These are phyloP conservation scores for Heteromyza rotundicornis DNA, from an alignment of 2,888 invertebrate species.

Conservation along the genomic window DNA sequence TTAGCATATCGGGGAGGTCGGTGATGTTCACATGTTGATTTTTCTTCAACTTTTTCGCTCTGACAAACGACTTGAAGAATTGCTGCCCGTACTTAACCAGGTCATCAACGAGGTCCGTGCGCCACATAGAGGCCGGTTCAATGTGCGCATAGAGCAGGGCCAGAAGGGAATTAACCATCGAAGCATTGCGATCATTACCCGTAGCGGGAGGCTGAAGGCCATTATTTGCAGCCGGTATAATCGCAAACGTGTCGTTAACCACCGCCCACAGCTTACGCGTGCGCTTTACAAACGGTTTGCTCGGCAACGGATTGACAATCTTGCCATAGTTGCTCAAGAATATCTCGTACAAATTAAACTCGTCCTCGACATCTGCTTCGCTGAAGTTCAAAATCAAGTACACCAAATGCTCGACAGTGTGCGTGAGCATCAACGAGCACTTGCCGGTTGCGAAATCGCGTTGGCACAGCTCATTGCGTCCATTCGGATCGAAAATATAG, in stretches of 20 bases:
- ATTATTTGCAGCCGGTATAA: conserved; percentile 52
- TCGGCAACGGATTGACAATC: conserved; percentile 34
- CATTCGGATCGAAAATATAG: conserved; percentile 71
- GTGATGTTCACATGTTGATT: conserved; percentile 47
- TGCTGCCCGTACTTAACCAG: conserved; percentile 50
- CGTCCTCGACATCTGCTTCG: conserved; percentile 35
- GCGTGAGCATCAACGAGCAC: conserved; percentile 63
- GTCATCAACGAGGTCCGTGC: conserved; percentile 67
- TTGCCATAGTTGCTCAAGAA: conserved; percentile 49
- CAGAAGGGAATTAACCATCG: conserved; percentile 67
- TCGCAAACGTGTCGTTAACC: conserved; percentile 52
- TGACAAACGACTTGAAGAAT: conserved; percentile 46
- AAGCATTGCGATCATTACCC: conserved; percentile 64
- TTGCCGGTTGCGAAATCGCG: conserved; percentile 61
- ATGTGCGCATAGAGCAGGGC: conserved; percentile 72
- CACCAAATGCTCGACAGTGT: conserved; percentile 52
- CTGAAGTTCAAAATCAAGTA: conserved; percentile 54
- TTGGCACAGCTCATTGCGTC: conserved; percentile 45
- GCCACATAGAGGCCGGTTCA: conserved; percentile 71
- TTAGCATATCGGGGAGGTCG: conserved; percentile 60
- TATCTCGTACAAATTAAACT: conserved; percentile 54
- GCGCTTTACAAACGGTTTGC: conserved; percentile 20
- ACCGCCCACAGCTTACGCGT: conserved; percentile 49
- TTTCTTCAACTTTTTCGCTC: conserved; percentile 45
- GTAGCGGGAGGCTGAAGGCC: conserved; percentile 50